Evolutionary conservation across 2,797 vertebrate species (phyloP), one percentile per base, ranked within the genome.

Genomic region (Aldrovandia affinis): DNA sequence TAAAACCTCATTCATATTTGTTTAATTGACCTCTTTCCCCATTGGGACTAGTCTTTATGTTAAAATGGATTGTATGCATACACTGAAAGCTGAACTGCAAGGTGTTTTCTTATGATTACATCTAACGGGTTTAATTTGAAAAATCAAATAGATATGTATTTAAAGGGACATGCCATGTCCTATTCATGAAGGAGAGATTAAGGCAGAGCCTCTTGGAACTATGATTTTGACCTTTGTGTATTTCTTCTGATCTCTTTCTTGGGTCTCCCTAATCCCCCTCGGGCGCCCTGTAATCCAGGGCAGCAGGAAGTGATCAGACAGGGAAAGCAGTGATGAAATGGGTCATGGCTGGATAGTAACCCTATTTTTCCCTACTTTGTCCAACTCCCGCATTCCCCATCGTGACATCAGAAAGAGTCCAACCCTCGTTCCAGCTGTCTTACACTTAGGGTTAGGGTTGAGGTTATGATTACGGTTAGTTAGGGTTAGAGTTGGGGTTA

Each of bases 171-270:
- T 68, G 30, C 28, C 30, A 77, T 57, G 70, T 77, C 52, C 68
- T 7, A 57, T 70, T 87, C 82, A 80, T 87, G 80, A 39, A 61
- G 55, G 70, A 85, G 68, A 39, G 85, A 86, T 86, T 86, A 87
- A 52, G 82, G 30, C 73, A 79, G 83, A 81, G 81, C 78, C 75
- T 82, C 65, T 83, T 82, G 57, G 50, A 80, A 81, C 63, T 63
- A 80, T 85, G 81, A 65, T 80, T 85, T 84, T 81, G 42, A 83
- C 84, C 78, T 81, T 86, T 73, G 61, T 70, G 75, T 82, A 59
- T 86, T 85, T 80, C 83, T 89, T 63, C 59, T 85, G 79, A 86
- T 86, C n/a, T n/a, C n/a, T n/a, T n/a, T n/a, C n/a, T 86, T 80
- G 70, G 73, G 55, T 36, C 42, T 47, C 33, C 25, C 33, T 86